A percentile compares a stretch with the other conserved stretches of the same genome.
Evolutionary conservation across 2,888 invertebrate species (phyloP).

Genomic region (Microchrysa polita): DNA sequence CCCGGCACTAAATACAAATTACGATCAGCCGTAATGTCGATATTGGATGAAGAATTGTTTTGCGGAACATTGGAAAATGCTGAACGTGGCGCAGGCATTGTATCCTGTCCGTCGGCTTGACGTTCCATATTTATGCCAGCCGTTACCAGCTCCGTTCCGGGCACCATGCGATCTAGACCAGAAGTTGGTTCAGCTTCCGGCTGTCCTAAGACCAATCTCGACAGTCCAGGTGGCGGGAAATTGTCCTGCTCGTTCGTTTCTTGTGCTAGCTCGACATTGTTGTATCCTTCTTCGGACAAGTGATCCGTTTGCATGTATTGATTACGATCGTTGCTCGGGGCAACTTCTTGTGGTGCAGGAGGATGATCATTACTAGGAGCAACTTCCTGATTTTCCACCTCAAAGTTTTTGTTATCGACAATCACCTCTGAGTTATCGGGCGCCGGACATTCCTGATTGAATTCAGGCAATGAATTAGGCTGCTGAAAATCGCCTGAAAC

Average conservation of each 20-base stretch:
- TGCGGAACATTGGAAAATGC: constrained; percentile 47
- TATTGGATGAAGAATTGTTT: constrained; percentile 49
- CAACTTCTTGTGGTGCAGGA: constrained; percentile 69
- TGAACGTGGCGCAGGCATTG: constrained; percentile 53
- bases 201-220: constrained; percentile 74
- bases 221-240: constrained; percentile 72
- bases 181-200: constrained; percentile 68
- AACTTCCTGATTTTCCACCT: constrained; percentile 66
- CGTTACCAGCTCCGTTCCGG: constrained; percentile 64
- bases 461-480: constrained; percentile 62
- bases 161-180: constrained; percentile 67
- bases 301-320: constrained; percentile 82
- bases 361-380: constrained; percentile 75
- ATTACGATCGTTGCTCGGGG: constrained; percentile 75
- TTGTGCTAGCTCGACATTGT: constrained; percentile 27
- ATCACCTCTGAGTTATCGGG: constrained; percentile 72
- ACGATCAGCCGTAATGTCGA: constrained; percentile 56
- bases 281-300: constrained; percentile 69
- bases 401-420: constrained; percentile 65
- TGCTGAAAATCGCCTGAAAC: constrained; percentile 61
- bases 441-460: constrained; percentile 73
- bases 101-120: constrained; percentile 65
- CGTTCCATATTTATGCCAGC: constrained; percentile 63
- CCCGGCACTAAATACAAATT: constrained; percentile 60
- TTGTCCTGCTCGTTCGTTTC: constrained; percentile 63